Conservation (phyloP, 2,797 vertebrate species). For the Microtus agrestis region DNA sequence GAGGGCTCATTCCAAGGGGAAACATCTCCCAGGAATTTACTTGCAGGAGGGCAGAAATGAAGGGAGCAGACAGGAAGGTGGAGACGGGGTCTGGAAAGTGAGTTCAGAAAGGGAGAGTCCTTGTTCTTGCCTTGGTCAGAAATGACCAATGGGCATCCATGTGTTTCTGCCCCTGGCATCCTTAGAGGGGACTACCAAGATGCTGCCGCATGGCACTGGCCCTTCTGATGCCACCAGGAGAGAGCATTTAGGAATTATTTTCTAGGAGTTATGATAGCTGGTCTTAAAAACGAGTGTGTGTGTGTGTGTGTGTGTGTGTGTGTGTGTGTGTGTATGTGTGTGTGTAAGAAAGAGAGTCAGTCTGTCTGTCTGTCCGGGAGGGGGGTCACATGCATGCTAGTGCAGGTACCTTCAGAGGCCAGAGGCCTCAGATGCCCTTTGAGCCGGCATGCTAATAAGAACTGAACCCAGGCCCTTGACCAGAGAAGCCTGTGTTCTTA, state of each 20-base stretch:
- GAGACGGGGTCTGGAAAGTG: not conserved
- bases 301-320: not conserved
- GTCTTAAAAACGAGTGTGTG: not conserved
- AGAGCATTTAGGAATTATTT: not conserved
- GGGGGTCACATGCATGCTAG: no score
- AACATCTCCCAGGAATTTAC: slow-evolving; percentile 22
- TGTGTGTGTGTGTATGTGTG: not conserved
- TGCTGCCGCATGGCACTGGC: not conserved
- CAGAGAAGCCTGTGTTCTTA: not conserved
- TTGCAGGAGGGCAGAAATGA: not conserved
- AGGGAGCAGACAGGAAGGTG: not conserved
- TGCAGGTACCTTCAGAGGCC: not conserved
- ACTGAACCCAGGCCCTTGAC: not conserved
- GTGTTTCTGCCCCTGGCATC: not conserved
- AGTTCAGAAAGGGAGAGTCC: not conserved
- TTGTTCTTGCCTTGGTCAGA: slow-evolving; percentile 38
- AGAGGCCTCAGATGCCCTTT: not conserved
- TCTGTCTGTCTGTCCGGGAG: not conserved
- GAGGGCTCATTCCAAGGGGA: slow-evolving; percentile 19
- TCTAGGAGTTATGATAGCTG: not conserved
- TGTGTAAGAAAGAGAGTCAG: no score
- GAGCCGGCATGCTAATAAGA: not conserved
- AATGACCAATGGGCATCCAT: slow-evolving; percentile 1
- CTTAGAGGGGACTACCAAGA: not conserved
- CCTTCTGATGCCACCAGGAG: not conserved